Base-by-base conservation (phyloP, 2,113 vertebrate species). In the Dipodomys merriami region DNA sequence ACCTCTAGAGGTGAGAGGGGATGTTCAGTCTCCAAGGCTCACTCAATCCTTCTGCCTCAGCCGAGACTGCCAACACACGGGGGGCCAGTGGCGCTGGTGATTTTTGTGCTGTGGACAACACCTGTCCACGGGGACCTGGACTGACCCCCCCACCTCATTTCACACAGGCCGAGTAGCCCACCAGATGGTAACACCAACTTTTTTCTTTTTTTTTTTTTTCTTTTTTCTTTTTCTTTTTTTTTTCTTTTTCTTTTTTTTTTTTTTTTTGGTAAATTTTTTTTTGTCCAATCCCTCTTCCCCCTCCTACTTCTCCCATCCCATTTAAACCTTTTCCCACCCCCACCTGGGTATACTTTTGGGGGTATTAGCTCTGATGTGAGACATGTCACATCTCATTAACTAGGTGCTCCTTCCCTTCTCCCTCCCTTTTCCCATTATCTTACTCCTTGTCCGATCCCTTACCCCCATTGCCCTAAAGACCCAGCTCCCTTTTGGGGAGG, bases 1-100 rank as follows among this genome's bases (percentile, higher is more conserved):
- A 98, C 98, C 98, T 98, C 98, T 98, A 98, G 98, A 98, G 98
- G 98, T 98, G 98, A 98, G 98, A 98, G 98, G 98, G 98, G 98
- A 98, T 97, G 98, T 98, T 98, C 98, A 98, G 98, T 98, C 98
- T 98, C 98, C 98, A 98, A 96, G 98, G 98, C 98, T 98, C 98
- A 97, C 97, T 98, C 98, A 98, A 98, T 98, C 98, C 98, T 98
- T 98, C 97, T 95, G 98, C 98, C 98, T 98, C 98, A 98, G 97
- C 97, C 97, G 98, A 98, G 98, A 98, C 98, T 98, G 98, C 98
- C 98, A 98, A 98, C 98, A 98, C 97, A 82, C 88, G 98, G 98
- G 98, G 98, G 98, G 98, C 98, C 96, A 93, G 97, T 96, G 97
- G 96, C 97, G 98, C 97, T 98, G 97, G 97, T 97, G 97, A 97